phyloP scores from a whole-genome alignment of 2,113 vertebrate species.

The Colinus virginianus region DNA sequence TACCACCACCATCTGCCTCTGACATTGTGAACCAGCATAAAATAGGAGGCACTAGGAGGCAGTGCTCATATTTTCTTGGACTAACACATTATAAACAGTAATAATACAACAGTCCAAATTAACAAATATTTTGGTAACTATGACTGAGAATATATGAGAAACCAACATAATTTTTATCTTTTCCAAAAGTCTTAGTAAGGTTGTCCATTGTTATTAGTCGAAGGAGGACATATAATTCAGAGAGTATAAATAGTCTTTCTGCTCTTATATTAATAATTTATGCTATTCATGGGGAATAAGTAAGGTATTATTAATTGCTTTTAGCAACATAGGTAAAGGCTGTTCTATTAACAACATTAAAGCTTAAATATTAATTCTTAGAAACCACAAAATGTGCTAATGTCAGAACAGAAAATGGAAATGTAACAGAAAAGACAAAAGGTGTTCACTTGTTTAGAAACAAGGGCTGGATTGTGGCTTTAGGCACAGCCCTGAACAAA shows the following conservation, averaged over 20 bases:
- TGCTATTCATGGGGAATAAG: slow-evolving; percentile 39
- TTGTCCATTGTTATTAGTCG: slow-evolving; percentile 10
- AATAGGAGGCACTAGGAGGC: not conserved
- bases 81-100: not conserved
- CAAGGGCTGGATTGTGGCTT: slow-evolving; percentile 19
- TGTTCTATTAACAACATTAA: slow-evolving; percentile 58
- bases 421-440: not conserved
- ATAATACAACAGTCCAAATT: not conserved
- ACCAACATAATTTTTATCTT: not conserved
- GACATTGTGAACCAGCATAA: not conserved
- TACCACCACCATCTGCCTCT: not conserved
- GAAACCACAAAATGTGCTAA: slow-evolving; percentile 32
- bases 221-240: slow-evolving; percentile 40
- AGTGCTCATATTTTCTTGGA: not conserved
- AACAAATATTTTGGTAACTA: not conserved
- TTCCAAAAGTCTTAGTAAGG: slow-evolving; percentile 29
- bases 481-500: slow-evolving; percentile 13
- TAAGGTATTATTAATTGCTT: slow-evolving; percentile 68
- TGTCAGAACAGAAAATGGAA: slow-evolving; percentile 27
- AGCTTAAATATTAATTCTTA: slow-evolving; percentile 63
- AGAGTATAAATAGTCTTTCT: slow-evolving; percentile 65
- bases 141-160: not conserved
- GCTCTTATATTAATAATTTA: slow-evolving; percentile 69
- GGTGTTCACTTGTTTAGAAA: not conserved
- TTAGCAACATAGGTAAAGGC: slow-evolving; percentile 51